Conservation (phyloP, 1,140 invertebrate genomes). For the Lordiphosa stackelbergi region DNA sequence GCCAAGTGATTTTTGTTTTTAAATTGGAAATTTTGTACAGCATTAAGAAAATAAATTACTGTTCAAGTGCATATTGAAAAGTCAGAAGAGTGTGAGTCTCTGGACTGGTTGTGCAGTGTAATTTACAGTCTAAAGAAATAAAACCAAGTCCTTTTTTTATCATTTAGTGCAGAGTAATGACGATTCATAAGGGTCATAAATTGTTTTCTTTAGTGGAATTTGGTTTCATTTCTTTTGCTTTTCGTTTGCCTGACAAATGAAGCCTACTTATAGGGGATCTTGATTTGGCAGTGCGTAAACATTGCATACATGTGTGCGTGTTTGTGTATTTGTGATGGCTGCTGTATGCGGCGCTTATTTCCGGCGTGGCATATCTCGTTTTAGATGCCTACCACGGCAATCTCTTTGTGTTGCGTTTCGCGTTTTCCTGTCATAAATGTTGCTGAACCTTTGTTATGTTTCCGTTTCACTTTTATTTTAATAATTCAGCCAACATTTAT, state of each 20-base stretch:
- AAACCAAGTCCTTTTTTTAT: too few relatives aligned
- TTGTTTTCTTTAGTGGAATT: neutral
- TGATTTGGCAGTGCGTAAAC: conserved; percentile 69
- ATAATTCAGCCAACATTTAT: conserved; percentile 74
- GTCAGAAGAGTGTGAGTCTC: too few relatives aligned
- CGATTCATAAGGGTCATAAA: neutral
- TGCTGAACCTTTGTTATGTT: conserved; percentile 73
- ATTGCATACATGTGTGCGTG: conserved; percentile 13
- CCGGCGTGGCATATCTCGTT: conserved; percentile 73
- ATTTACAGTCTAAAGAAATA: too few relatives aligned
- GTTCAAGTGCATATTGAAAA: too few relatives aligned
- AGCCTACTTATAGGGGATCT: conserved; percentile 69
- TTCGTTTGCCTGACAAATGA: conserved; percentile 55
- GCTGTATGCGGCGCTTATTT: conserved; percentile 62
- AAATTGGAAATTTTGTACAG: too few relatives aligned
- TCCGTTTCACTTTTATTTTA: conserved; percentile 75
- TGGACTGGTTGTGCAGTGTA: too few relatives aligned
- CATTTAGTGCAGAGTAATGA: neutral
- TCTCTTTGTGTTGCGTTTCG: conserved; percentile 69
- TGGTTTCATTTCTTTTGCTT: conserved; percentile 8
- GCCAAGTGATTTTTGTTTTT: too few relatives aligned
- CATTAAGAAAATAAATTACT: too few relatives aligned
- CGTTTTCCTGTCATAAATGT: conserved; percentile 75
- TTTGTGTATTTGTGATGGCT: conserved; percentile 20
- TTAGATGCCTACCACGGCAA: conserved; percentile 72